Evolutionary conservation across 1,140 invertebrate genomes (phyloP).

Genomic region (Bicyclus anynana): DNA sequence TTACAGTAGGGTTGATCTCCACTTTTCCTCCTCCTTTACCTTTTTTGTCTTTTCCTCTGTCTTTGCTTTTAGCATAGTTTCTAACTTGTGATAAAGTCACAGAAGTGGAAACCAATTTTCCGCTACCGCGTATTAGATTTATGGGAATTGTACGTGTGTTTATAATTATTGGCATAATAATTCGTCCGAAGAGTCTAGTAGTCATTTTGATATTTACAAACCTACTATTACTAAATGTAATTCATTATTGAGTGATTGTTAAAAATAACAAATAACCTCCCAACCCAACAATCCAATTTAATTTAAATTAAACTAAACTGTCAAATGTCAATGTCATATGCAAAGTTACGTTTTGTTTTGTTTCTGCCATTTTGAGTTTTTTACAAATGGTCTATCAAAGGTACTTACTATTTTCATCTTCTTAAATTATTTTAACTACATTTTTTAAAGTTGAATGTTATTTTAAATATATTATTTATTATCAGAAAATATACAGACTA

Average conservation of each 20-base stretch:
- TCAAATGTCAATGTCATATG: too few species aligned
- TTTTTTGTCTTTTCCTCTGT: slow-evolving; percentile 82
- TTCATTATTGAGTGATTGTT: neutral
- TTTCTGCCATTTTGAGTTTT: too few species aligned
- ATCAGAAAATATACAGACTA: too few species aligned
- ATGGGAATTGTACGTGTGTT: slow-evolving; percentile 34
- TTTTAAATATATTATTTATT: too few species aligned
- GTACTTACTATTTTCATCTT: too few species aligned
- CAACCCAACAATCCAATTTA: too few species aligned
- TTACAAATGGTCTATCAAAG: too few species aligned
- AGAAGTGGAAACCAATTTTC: slow-evolving; percentile 30
- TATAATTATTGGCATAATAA: slow-evolving; percentile 36
- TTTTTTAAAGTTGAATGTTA: too few species aligned
- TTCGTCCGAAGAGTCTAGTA: slow-evolving; percentile 43
- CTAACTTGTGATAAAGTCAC: slow-evolving; percentile 37
- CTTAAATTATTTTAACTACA: too few species aligned
- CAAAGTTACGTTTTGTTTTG: too few species aligned
- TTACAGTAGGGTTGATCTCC: slow-evolving; percentile 82
- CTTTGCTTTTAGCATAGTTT: slow-evolving; percentile 75
- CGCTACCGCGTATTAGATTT: slow-evolving; percentile 29
- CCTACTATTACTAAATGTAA: neutral
- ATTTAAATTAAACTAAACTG: too few species aligned
- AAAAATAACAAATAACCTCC: neutral
- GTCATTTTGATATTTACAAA: slow-evolving; percentile 32
- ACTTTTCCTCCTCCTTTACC: slow-evolving; percentile 81